Percentiles rank a stretch among this genome's conserved stretches.
Conservation (phyloP, 2,888 invertebrate genomes). For the Odontomyia ornata region DNA sequence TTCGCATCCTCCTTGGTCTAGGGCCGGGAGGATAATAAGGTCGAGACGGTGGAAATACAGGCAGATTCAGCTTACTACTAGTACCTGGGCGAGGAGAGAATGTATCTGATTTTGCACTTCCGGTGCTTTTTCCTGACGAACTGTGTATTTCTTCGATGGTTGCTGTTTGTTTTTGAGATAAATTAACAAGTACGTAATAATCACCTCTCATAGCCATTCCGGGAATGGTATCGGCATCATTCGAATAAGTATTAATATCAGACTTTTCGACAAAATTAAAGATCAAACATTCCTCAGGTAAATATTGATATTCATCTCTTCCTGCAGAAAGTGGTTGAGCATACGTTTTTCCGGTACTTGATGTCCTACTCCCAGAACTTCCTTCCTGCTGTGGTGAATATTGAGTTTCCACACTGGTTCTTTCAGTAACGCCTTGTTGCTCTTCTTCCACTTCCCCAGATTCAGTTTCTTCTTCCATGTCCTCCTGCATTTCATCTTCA, state of each 20-base stretch:
- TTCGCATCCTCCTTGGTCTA: not conserved
- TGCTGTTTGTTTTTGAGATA: not conserved
- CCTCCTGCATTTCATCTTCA: conserved; percentile 9
- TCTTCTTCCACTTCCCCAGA: not conserved
- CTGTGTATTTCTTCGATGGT: conserved; percentile 11
- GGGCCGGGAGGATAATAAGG: not conserved
- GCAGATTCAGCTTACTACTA: not conserved
- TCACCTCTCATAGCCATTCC: conserved; percentile 11
- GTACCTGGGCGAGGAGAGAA: not conserved
- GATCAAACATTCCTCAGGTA: conserved; percentile 11
- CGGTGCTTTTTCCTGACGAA: not conserved
- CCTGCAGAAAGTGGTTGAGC: not conserved
- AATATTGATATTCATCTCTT: not conserved
- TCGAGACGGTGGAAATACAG: not conserved
- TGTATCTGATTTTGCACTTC: not conserved
- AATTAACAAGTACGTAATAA: conserved; percentile 33
- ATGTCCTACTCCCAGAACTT: not conserved
- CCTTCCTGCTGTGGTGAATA: not conserved
- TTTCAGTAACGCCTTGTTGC: not conserved
- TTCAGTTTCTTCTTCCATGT: not conserved
- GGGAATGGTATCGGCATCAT: not conserved
- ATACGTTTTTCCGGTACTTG: not conserved
- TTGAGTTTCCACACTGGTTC: conserved; percentile 13
- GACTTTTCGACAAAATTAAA: not conserved
- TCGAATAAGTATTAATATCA: not conserved